Base-by-base conservation (phyloP, 2,797 vertebrate genomes). In the Bufotes viridis region DNA sequence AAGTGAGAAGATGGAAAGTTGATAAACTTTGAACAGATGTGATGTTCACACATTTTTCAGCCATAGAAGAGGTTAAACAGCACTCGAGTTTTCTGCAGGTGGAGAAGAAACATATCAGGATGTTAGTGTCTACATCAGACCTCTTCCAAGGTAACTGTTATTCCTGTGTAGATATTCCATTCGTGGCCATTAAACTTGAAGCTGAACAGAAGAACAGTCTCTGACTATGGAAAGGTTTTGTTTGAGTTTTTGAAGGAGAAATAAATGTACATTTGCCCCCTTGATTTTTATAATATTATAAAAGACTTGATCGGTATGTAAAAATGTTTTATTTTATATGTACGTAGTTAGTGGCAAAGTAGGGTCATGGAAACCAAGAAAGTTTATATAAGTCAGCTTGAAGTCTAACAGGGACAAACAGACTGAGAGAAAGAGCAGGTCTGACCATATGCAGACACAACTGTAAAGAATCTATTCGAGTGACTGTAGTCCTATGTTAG, bases 311-410 rank as follows among this genome's bases (percentile, higher is more conserved):
- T 78, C 10, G 51, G 72, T 34, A 87, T 86, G 80, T 72, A 79
- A 83, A 76, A 81, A 61, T 75, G 80, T 86, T 86, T 89, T 86
- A 69, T 89, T 86, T 88, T 82, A 78, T 82, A 86, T 83, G 74
- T 74, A 86, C 74, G 69, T 58, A 82, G 80, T 55, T 61, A 86
- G 74, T 51, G 58, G 84, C 20, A 42, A 78, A 69, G 49, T 42
- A 83, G 53, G 26, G 70, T 89, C 88, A 86, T 86, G 88, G 79
- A 89, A 89, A 86, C 53, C 80, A 11, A 55, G 34, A 86, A 72
- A 69, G 88, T 89, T 89, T 89, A 82, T 72, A 89, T 82, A 86
- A 83, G 88, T 89, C 88, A 86, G 61, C 53, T 58, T 89, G 88
- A 89, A 58, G 84, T 78, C 80, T 87, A 89, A 75, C 88, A 89